Base-by-base conservation (phyloP, 2,113 vertebrate species). In the Pogonocichla stellata region DNA sequence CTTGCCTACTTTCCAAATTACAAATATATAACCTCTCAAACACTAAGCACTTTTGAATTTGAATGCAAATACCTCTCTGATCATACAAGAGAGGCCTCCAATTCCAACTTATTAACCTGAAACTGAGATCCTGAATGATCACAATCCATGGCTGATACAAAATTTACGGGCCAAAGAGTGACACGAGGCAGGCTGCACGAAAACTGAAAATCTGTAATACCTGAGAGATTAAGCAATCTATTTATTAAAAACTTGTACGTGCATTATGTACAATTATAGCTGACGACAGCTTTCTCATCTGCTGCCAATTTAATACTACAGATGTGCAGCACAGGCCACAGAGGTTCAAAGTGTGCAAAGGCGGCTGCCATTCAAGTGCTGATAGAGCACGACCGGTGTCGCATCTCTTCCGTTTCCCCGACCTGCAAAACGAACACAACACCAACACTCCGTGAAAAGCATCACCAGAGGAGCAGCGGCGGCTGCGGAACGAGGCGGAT, bases 371-470 rank as follows among this genome's bases (percentile, higher is more conserved):
- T 12, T 79, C 77, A 29, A 53, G 43, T n/a, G 73, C 95, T 85
- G 93, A 75, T 85, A 64, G 81, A 60, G 92, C 92, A 80, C 31
- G 31, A 53, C 90, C 18, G 74, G 2, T 45, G 86, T 33, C 47
- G 50, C 77, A 86, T 89, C 78, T 80, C 80, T 57, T 94, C 90
- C 25, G 51, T 5, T 51, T 56, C 13, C 75, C 91, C 80, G 47
- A 92, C 94, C 95, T 93, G 95, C 70, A 87, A 92, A 95, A 91
- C 5, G 91, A 95, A 89, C 80, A 81, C 51, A 91, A 71, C 72
- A 89, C 89, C 73, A 43, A 18, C 2, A 60, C 92, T 43, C 86
- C 33, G 20, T 86, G 71, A 92, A 78, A 70, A 88, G 60, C 86
- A 81, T 38, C 89, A 28, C 64, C 65, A 15, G 38, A 23, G 47